Evolutionary conservation across 2,888 invertebrate genomes (phyloP).

Genomic region (Petrophora chlorosata): DNA sequence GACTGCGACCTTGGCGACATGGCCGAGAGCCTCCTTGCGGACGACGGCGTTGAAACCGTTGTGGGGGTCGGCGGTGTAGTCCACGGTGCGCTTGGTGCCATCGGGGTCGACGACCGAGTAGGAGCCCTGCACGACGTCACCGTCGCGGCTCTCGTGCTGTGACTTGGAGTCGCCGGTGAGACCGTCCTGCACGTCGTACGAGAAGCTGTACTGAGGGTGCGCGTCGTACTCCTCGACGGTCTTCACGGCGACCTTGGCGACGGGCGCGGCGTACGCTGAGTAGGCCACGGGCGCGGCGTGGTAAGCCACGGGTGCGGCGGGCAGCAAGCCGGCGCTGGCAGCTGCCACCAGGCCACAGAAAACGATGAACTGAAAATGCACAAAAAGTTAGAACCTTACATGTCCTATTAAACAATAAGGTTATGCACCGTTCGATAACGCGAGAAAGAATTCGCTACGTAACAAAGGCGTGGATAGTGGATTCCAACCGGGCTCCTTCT

Average conservation of each 20-base stretch:
- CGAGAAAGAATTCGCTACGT: too few relatives aligned
- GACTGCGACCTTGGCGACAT: slow-evolving; percentile 49
- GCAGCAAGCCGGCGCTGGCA: slow-evolving; percentile 48
- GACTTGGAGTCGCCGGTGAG: slow-evolving; percentile 84
- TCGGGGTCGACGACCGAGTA: slow-evolving; percentile 81
- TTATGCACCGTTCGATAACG: too few relatives aligned
- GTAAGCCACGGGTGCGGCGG: slow-evolving; percentile 34
- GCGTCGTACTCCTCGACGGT: slow-evolving; percentile 57
- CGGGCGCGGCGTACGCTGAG: slow-evolving; percentile 40
- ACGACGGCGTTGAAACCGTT: slow-evolving; percentile 81
- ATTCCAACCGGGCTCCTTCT: too few relatives aligned
- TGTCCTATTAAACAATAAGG: too few relatives aligned
- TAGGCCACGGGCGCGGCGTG: slow-evolving; percentile 40
- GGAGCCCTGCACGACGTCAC: slow-evolving; percentile 78
- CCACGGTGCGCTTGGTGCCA: slow-evolving; percentile 78
- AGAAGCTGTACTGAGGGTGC: slow-evolving; percentile 76
- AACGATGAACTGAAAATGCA: slow-evolving; percentile 38
- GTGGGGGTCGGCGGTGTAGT: slow-evolving; percentile 75
- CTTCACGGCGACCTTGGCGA: slow-evolving; percentile 42
- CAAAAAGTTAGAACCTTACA: too few relatives aligned
- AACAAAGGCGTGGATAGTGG: too few relatives aligned
- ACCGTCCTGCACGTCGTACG: slow-evolving; percentile 79
- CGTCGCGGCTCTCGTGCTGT: slow-evolving; percentile 82
- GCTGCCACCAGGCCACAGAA: slow-evolving; percentile 40
- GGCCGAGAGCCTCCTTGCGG: slow-evolving; percentile 68